These are phyloP conservation scores for Watersipora subatra DNA, from an alignment of 1,140 invertebrate genomes.

Conservation along the genomic window DNA sequence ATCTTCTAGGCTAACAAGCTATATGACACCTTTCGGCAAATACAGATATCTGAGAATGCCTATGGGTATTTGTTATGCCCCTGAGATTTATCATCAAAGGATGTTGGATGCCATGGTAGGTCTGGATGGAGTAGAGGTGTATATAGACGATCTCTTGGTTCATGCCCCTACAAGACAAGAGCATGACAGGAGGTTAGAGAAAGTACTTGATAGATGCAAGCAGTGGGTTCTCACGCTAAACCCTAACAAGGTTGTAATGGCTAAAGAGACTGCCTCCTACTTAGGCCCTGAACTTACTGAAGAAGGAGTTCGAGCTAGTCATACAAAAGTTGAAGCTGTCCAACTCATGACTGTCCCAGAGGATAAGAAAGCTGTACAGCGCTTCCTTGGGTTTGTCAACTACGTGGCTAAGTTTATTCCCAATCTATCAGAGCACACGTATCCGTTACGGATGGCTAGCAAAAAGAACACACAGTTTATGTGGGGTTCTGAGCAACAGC, in stretches of 20 bases:
- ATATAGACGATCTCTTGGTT: slow-evolving; percentile 32
- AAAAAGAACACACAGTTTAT: too few species aligned
- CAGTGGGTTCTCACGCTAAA: slow-evolving; percentile 33
- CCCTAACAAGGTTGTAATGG: slow-evolving; percentile 25
- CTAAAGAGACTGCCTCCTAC: slow-evolving; percentile 17
- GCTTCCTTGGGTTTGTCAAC: too few species aligned
- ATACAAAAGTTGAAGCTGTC: slow-evolving; percentile 31
- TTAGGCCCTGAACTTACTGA: slow-evolving; percentile 21
- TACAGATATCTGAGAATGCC: slow-evolving; percentile 11
- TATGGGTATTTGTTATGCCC: slow-evolving; percentile 8
- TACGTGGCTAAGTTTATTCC: too few species aligned
- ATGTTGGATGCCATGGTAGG: slow-evolving; percentile 20
- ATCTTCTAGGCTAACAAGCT: slow-evolving; percentile 19
- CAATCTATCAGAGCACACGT: slow-evolving; percentile 17
- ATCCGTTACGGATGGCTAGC: too few species aligned
- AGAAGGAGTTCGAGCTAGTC: slow-evolving; percentile 32
- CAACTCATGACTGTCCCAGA: slow-evolving; percentile 12
- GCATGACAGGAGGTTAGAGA: slow-evolving; percentile 21
- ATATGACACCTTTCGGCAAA: slow-evolving; percentile 25
- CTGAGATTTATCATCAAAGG: slow-evolving; percentile 22
- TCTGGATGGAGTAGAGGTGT: too few species aligned
- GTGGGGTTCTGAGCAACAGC: too few species aligned
- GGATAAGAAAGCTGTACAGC: too few species aligned
- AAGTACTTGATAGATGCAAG: slow-evolving; percentile 23
- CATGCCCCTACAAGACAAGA: slow-evolving; percentile 15